Evolutionary conservation across 2,797 vertebrate genomes (phyloP).

Genomic region (Pseudomugil tenellus): DNA sequence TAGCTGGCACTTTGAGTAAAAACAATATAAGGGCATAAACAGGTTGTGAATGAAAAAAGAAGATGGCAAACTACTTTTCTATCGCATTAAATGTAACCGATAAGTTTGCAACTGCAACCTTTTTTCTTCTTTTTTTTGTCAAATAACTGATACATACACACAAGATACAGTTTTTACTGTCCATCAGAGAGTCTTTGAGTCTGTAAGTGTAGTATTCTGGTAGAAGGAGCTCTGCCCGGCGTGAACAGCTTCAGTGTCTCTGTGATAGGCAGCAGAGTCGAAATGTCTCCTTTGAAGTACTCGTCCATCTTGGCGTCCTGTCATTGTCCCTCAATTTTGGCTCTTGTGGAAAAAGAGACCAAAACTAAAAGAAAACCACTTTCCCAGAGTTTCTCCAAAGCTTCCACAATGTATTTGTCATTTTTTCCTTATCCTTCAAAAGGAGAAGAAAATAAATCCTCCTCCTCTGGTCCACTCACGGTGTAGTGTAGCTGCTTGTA

Average conservation of each 20-base stretch:
- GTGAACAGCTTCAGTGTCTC: slow-evolving; percentile 59
- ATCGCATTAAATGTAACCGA: slow-evolving; percentile 70
- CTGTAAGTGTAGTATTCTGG: slow-evolving; percentile 50
- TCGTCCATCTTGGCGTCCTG: slow-evolving; percentile 43
- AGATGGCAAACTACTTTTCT: slow-evolving; percentile 61
- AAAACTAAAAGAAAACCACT: slow-evolving; percentile 46
- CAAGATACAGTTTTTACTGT: slow-evolving; percentile 71
- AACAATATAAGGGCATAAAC: slow-evolving; percentile 66
- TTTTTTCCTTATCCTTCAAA: slow-evolving; percentile 43
- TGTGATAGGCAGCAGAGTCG: slow-evolving; percentile 48
- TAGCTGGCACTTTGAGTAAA: slow-evolving; percentile 73
- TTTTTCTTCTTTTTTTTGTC: slow-evolving; percentile 41
- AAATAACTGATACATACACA: slow-evolving; percentile 74
- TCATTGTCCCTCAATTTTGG: slow-evolving; percentile 58
- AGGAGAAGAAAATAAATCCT: slow-evolving; percentile 6
- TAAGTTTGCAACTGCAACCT: slow-evolving; percentile 48
- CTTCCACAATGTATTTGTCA: slow-evolving; percentile 33
- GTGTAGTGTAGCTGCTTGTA: slow-evolving; percentile 80
- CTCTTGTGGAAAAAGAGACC: slow-evolving; percentile 57
- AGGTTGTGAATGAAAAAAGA: slow-evolving; percentile 59
- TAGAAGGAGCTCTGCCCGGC: slow-evolving; percentile 52
- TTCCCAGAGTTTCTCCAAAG: slow-evolving; percentile 50
- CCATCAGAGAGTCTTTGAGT: slow-evolving; percentile 60
- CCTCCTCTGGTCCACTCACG: slow-evolving; percentile 65
- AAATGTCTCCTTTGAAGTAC: slow-evolving; percentile 61